These are phyloP conservation scores for Dromaius novaehollandiae DNA, from an alignment of 2,113 vertebrate species.

Conservation along the genomic window DNA sequence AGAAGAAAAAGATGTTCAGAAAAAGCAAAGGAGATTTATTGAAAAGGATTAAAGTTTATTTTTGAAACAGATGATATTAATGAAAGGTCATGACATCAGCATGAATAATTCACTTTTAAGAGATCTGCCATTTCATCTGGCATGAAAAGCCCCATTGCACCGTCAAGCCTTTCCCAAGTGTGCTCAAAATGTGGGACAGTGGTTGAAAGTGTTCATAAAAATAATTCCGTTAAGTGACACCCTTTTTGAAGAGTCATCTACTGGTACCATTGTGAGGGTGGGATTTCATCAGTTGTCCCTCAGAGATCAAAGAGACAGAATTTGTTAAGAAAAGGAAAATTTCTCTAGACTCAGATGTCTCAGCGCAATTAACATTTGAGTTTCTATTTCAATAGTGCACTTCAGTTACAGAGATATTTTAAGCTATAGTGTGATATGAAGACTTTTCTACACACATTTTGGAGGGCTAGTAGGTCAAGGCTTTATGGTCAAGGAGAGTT, in stretches of 20 bases:
- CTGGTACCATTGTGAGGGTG: neutral
- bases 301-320: constrained; percentile 24
- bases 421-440: neutral
- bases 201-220: constrained; percentile 37
- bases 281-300: neutral
- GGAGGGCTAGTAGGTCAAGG: neutral
- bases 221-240: neutral
- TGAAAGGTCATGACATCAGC: neutral
- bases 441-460: neutral
- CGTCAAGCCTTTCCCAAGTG: constrained; percentile 1
- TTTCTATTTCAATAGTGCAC: neutral
- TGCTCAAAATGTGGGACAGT: neutral
- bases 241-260: neutral
- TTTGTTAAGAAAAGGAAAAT: constrained; percentile 11
- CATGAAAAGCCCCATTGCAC: neutral
- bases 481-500: neutral
- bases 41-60: constrained; percentile 9
- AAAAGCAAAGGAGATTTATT: neutral
- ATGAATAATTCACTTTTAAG: constrained; percentile 32
- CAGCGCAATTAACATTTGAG: constrained; percentile 1
- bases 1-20: neutral
- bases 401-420: neutral
- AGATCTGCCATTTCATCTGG: constrained; percentile 33
- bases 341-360: neutral
- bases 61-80: constrained; percentile 26